These are phyloP conservation scores for Hypselothyrea guttata DNA, from an alignment of 2,888 invertebrate genomes.

Conservation along the genomic window DNA sequence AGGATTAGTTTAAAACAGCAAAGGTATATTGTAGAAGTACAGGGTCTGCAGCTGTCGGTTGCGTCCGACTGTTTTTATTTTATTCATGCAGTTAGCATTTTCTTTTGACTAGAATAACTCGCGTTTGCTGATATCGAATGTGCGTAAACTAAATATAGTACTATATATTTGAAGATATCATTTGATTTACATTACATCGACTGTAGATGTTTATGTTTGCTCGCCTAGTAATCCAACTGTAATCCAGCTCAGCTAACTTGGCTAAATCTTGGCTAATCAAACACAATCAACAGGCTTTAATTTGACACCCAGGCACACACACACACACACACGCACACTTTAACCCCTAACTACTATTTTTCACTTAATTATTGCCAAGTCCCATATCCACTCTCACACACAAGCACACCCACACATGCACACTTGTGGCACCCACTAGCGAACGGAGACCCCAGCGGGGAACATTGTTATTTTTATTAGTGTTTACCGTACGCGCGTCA, in stretches of 20 bases:
- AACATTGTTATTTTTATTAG: conserved; percentile 64
- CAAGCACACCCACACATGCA: conserved; percentile 11
- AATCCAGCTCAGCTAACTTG: conserved; percentile 29
- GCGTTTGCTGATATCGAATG: not conserved
- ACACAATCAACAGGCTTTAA: conserved; percentile 71
- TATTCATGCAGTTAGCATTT: conserved; percentile 35
- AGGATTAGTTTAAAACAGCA: too few relatives aligned
- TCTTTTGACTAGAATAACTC: conserved; percentile 65
- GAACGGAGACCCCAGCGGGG: conserved; percentile 41
- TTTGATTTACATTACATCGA: not conserved
- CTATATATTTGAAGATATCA: not conserved
- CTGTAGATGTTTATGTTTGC: not conserved
- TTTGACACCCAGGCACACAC: conserved; percentile 35
- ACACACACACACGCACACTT: conserved; percentile 17
- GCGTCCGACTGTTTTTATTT: too few relatives aligned
- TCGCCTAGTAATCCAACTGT: conserved; percentile 11
- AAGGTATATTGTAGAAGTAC: too few relatives aligned
- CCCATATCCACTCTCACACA: conserved; percentile 23
- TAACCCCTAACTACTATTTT: conserved; percentile 56
- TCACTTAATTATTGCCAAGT: conserved; percentile 71
- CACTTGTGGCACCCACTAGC: not conserved
- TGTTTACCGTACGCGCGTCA: conserved; percentile 63
- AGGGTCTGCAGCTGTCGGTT: too few relatives aligned
- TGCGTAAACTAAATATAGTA: too few relatives aligned
- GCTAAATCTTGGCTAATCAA: conserved; percentile 68